Evolutionary conservation across 2,113 vertebrate genomes (phyloP), one percentile per base, ranked within the genome.

Genomic region (Chunga burmeisteri): DNA sequence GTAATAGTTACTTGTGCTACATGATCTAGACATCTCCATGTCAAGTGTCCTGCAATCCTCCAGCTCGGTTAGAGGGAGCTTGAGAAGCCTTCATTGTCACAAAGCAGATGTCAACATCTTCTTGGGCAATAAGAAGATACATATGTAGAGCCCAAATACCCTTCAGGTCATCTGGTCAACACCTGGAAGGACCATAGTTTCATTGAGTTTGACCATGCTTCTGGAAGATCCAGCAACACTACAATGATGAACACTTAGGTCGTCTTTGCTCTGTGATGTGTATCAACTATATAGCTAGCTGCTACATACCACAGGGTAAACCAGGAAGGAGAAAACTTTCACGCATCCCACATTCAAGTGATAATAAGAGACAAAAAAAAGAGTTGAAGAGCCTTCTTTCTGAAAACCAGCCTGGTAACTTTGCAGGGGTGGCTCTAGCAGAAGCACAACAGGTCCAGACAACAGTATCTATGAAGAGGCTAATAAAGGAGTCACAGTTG

Each of bases 401-500:
- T 61, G 11, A 81, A 90, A 68, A 81, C 3, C 55, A 73, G 55
- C 34, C 68, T 84, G 34, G 9, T 29, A 50, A 70, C 67, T 93
- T 42, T 66, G 58, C 72, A 84, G 11, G 5, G 27, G 23, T 68
- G 80, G 40, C 66, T 74, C 42, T 6, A 62, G 73, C 61, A 81
- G 73, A 53, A 84, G 50, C 52, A 66, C 77, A 93, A 49, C 47
- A 62, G 77, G 46, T 78, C 55, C 84, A 94, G 72, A 62, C 46
- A 91, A 74, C 63, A 59, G 38, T 11, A 71, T 13, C 19, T 19
- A 70, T 73, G 65, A 92, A 91, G 59, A 94, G 65, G 65, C 55
- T 84, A 74, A 61, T 6, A 67, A 50, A 77, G 30, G 59, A 89
- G 68, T 89, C 92, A 46, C 49, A 66, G 38, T 21, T 56, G 53